Conservation (phyloP, 2,797 vertebrate genomes). For the Mergus octosetaceus region DNA sequence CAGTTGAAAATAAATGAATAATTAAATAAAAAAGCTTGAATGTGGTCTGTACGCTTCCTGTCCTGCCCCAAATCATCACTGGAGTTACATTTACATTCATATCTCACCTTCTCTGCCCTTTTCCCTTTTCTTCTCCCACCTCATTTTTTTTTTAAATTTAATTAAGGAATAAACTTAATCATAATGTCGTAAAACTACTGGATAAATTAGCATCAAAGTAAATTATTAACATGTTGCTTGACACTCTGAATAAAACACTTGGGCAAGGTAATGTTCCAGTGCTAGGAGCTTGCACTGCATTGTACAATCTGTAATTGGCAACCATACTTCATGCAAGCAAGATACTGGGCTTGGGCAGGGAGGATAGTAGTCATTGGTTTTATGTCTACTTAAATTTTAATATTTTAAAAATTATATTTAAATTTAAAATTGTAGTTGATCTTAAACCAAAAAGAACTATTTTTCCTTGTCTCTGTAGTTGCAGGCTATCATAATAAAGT, state of each 20-base stretch:
- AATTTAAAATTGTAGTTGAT: background rate
- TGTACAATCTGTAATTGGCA: background rate
- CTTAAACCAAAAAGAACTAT: background rate
- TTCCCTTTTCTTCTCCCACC: background rate
- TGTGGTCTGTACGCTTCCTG: background rate
- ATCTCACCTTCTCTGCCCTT: background rate
- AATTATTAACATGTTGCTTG: background rate
- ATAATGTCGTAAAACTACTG: background rate
- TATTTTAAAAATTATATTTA: background rate
- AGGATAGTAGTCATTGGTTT: background rate
- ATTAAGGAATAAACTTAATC: background rate
- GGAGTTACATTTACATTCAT: background rate
- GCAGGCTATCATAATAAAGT: background rate
- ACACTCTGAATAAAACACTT: background rate
- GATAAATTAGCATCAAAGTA: background rate
- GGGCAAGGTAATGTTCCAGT: background rate
- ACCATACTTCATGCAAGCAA: background rate
- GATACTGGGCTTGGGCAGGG: background rate
- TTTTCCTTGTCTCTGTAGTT: background rate
- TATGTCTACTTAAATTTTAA: background rate
- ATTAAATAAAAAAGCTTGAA: too few species aligned
- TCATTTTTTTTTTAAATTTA: background rate
- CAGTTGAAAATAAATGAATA: background rate
- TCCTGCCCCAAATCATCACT: background rate
- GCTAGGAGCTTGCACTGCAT: background rate